Base-by-base conservation (phyloP, 2,888 invertebrate species). In the Brassicogethes aeneus region DNA sequence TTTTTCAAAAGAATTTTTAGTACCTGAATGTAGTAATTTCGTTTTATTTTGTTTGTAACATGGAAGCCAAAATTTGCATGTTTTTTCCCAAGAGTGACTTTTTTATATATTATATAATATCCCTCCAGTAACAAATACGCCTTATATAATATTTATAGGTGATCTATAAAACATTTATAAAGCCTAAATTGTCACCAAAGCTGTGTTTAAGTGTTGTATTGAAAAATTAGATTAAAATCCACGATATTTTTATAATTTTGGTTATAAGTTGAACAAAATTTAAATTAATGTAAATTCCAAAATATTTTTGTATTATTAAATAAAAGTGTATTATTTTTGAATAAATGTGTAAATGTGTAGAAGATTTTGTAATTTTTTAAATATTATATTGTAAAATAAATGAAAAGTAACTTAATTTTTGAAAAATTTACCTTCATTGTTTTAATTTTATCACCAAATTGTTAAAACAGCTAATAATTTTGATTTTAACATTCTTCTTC, bases 21-120 rank as follows among this genome's bases (percentile, higher is more conserved):
- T 10, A 23, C 10, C 10, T 23, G 23, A 23, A 5, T 10, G 40
- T 33, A 16, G 42, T 39, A 35, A 3, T 29, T 39, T 43, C 41
- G 29, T 36, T 14, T 40, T 34, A 39, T 39, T 17, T 15, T 34
- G 23, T 34, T 5, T 5, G 12, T 13, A 8, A 33, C 12, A 35
- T 35, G 35, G 16, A 35, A 16, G 16, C 12, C 36, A n/a, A 16
- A 17, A 3, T 23, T 40, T 39, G 34, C 7, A 30, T 39, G 13
- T 14, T 33, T 17, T 62, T 61, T 64, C 64, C 64, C 64, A 64
- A 64, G 64, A 64, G 64, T 64, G 64, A 64, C 64, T 60, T 54
- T 54, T 42, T 32, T 32, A 23, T 23, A 23, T 10, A 23, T 23
- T 23, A 23, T 23, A 23, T 23, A n/a, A n/a, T n/a, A n/a, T n/a